Conservation (phyloP, 2,888 invertebrate genomes). For the Drosophila subsilvestris region DNA sequence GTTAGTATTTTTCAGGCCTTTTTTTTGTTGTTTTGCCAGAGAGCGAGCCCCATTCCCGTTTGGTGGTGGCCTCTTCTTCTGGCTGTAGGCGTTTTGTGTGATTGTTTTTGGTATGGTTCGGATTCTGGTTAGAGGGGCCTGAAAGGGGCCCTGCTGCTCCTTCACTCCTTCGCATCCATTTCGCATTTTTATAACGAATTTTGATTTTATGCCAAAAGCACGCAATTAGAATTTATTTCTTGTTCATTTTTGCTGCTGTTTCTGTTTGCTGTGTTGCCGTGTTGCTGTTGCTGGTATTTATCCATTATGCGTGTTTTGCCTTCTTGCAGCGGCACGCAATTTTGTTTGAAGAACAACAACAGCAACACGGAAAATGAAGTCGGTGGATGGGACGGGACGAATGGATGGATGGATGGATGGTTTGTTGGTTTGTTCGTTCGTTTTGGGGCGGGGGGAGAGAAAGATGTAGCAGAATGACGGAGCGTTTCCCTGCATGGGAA, state of each 20-base stretch:
- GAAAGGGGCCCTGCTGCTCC: constrained; percentile 20
- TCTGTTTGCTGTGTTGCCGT: constrained; percentile 21
- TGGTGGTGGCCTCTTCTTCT: constrained; percentile 25
- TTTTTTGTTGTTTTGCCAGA: too few relatives aligned
- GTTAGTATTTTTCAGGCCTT: neutral
- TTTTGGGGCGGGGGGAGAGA: neutral
- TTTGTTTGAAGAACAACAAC: constrained; percentile 39
- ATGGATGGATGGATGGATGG: constrained; percentile 3
- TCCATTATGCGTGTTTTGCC: constrained; percentile 45
- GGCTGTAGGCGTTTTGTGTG: constrained; percentile 33
- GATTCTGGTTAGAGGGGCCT: neutral
- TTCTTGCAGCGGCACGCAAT: constrained; percentile 55
- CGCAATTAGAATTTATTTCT: constrained; percentile 73
- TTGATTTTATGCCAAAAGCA: constrained; percentile 78
- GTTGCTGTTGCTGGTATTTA: constrained; percentile 29
- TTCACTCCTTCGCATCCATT: constrained; percentile 27
- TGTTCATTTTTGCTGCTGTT: constrained; percentile 39
- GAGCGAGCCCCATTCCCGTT: neutral
- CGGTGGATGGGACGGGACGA: constrained; percentile 9
- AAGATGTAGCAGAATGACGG: constrained; percentile 28
- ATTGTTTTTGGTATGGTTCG: constrained; percentile 7
- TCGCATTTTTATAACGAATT: constrained; percentile 59
- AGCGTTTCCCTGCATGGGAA: constrained; percentile 42
- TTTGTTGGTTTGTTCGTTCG: neutral
- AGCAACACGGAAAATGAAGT: constrained; percentile 24